Base-by-base conservation (phyloP, 1,140 invertebrate genomes). In the Protaetia brevitarsis region DNA sequence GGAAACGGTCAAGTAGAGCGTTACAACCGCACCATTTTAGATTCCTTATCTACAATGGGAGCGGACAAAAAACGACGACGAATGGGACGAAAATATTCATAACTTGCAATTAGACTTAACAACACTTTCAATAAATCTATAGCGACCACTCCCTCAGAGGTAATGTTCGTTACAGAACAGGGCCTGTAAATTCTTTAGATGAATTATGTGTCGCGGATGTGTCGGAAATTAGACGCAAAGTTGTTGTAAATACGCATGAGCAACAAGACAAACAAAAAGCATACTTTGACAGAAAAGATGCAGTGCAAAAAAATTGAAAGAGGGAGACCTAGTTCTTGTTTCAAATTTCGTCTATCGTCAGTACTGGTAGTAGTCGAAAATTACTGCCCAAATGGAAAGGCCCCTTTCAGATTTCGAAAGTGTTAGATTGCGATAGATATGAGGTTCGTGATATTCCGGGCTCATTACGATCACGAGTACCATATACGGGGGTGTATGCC, bases 1-100 rank as follows among this genome's bases (percentile, higher is more conserved):
- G 74, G 69, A 2, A 78, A 78, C 31, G 71, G 71, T 0, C 63
- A 68, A 61, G 68, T 71, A 1, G 69, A 74, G 30, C 30, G 65
- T 2, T 66, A 28, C 30, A 63, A 66, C 41, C n/a, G 36, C 16
- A 66, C 65, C 16, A 51, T 66, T 19, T 19, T 45, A 3, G 37
- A 45, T 13, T 8, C 37, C 10, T 13, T 21, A 19, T 16, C 16
- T 8, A 63, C 57, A 16, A 65, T 26, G 23, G 64, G 34, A 26
- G 23, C 19, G n/a, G n/a, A n/a, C n/a, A n/a, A 30, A 26, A 5
- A 26, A 64, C 3, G 34, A 64, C 2, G 26, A 56, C 16, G 34
- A 64, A 23, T 65, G 45, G 64, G 41, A 65, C 10, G 56, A 65
- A 31, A 57, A 23, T 1, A 30, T 65, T 7, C 11, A 31, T 16